Evolutionary conservation across 2,797 vertebrate genomes (phyloP), one percentile per base, ranked within the genome.

Genomic region (Galaxias olidus): DNA sequence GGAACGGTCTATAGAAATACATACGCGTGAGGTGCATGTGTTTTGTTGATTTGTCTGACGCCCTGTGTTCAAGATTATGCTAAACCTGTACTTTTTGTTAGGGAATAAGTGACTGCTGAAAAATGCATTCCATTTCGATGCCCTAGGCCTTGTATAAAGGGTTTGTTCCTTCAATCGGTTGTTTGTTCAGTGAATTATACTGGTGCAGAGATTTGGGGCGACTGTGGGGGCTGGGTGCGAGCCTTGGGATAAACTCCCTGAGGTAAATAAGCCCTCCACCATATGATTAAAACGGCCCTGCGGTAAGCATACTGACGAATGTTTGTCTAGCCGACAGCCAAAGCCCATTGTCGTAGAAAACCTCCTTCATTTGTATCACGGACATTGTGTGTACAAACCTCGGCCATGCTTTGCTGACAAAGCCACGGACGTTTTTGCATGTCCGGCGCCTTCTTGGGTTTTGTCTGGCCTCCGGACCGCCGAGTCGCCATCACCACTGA

Each of bases 381-480:
- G 49, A 17, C n/a, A 15, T 69, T 70, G 56, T 67, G 70, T 74
- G 66, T 63, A 63, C 63, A 70, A 55, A 70, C 50, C 18, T 41
- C 44, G 43, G 18, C 59, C 55, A 13, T 59, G 63, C 59, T 53
- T n/a, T 9, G 20, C 47, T 64, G 19, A 58, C 52, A 40, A 44
- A 64, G 57, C 45, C 11, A n/a, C 56, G 52, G 51, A 17, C 43
- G 18, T 8, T 44, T 20, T 58, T 53, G 50, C 56, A 54, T 17
- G 71, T 59, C 18, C 40, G 55, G 53, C 46, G 20, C 60, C 54
- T 58, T 20, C 53, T 59, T 43, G 46, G 19, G 17, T 63, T 45
- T 66, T 30, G 58, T 13, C 53, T 55, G 56, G 52, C 1, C 15
- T 48, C 49, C 45, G 18, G 14, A n/a, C 11, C 58, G 47, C 42